Percentiles rank a stretch among this genome's conserved stretches.
These are phyloP conservation scores for Spilosoma lubricipeda DNA, from an alignment of 2,888 invertebrate species.

Conservation along the genomic window DNA sequence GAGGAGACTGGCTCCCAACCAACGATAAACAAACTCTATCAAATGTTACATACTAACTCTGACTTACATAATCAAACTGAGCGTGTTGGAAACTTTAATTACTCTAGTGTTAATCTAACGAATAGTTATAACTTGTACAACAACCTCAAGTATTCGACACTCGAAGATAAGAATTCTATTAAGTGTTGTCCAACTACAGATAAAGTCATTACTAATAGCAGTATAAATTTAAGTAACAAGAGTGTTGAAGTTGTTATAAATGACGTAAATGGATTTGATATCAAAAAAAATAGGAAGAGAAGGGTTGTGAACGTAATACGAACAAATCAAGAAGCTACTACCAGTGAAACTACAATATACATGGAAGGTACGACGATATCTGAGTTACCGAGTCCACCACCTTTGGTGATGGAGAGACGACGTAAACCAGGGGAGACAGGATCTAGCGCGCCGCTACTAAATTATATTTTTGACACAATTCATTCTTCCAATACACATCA, in stretches of 20 bases:
- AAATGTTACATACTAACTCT: constrained; percentile 73
- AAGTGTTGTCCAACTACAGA: constrained; percentile 59
- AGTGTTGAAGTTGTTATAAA: constrained; percentile 63
- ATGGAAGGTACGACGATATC: constrained; percentile 57
- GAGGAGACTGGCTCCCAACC: constrained; percentile 63
- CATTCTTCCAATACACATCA: constrained; percentile 73
- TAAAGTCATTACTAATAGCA: constrained; percentile 29
- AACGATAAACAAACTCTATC: constrained; percentile 77
- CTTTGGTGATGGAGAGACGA: constrained; percentile 65
- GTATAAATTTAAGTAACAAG: constrained; percentile 48
- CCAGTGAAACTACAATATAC: constrained; percentile 40
- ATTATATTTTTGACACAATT: constrained; percentile 82
- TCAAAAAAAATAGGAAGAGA: constrained; percentile 65
- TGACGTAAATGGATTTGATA: constrained; percentile 41
- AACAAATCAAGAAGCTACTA: constrained; percentile 52
- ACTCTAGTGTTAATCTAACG: constrained; percentile 62
- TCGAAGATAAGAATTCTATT: constrained; percentile 47
- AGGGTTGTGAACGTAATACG: constrained; percentile 67
- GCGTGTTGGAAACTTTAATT: constrained; percentile 61
- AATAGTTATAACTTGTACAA: constrained; percentile 61
- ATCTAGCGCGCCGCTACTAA: constrained; percentile 78
- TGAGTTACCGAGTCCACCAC: constrained; percentile 55
- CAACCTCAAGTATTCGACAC: constrained; percentile 52
- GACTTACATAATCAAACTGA: constrained; percentile 66
- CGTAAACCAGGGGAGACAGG: constrained; percentile 77